phyloP scores from a whole-genome alignment of 2,113 vertebrate genomes.

The Phoenicopterus ruber region DNA sequence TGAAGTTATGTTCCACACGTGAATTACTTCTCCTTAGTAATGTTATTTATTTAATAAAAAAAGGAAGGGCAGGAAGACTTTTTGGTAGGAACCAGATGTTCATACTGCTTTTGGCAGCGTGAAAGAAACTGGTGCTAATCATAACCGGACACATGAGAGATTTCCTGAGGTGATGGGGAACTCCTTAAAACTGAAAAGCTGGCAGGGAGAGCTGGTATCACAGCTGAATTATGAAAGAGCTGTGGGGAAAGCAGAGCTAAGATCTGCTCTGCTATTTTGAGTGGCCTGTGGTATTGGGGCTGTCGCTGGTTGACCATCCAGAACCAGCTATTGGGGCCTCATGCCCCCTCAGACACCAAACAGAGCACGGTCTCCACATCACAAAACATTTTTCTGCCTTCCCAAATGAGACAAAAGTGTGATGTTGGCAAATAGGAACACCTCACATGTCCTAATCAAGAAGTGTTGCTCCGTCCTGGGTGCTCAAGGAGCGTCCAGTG shows the following conservation, averaged over 20 bases:
- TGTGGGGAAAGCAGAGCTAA: neutral
- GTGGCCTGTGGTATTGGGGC: neutral
- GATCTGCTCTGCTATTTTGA: neutral
- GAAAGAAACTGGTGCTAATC: constrained; percentile 3
- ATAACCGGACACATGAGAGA: neutral
- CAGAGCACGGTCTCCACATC: neutral
- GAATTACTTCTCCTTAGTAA: neutral
- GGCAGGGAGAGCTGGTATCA: neutral
- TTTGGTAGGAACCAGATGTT: constrained; percentile 27
- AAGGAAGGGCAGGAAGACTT: neutral
- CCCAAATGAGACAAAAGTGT: neutral
- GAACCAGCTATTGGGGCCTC: neutral
- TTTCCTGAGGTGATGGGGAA: constrained; percentile 14
- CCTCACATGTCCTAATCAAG: neutral
- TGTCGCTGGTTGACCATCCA: neutral
- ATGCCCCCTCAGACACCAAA: neutral
- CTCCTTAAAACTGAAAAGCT: constrained; percentile 6
- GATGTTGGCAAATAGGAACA: neutral
- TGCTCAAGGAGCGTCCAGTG: neutral
- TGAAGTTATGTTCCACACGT: neutral
- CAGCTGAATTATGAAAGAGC: neutral
- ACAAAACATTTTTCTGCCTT: neutral
- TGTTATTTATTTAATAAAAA: constrained; percentile 2
- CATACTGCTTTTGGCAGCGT: neutral
- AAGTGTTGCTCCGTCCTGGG: neutral